Evolutionary conservation across 2,797 vertebrate genomes (phyloP), one percentile per base, ranked within the genome.

Genomic region (Chrosomus eos): DNA sequence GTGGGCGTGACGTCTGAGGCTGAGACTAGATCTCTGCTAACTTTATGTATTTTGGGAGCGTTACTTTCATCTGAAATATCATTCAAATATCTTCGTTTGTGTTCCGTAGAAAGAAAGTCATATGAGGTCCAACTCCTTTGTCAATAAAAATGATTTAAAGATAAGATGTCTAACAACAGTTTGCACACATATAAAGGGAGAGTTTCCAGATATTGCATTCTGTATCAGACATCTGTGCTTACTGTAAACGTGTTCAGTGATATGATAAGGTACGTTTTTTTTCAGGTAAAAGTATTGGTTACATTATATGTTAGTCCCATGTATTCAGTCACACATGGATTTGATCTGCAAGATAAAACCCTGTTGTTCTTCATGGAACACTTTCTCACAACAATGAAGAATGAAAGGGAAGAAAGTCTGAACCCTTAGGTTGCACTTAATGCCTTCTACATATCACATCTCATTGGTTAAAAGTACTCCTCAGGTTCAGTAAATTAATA

Each of bases 401-500:
- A 74, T 74, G 71, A 77, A 76, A 83, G 82, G 62, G 64, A 83
- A 83, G 82, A 83, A 77, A 70, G 81, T 66, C 75, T 80, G 55
- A 80, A 80, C 67, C 67, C 84, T 82, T 81, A n/a, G 62, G 70
- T n/a, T 64, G 45, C 79, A 85, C 83, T 81, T 68, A 70, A 33
- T 78, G 48, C 51, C 71, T 74, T 81, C 64, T 51, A 79, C 78
- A 84, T 86, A 79, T 80, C 85, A 82, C 83, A 86, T 78, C 58
- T 80, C 83, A 81, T 76, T 78, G 66, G 85, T 88, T 85, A 81
- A 88, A 84, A 84, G 85, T 79, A 71, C 81, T 88, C 18, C 45
- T 71, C 62, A 23, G 48, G 85, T 81, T 88, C 82, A 86, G 78
- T 78, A 82, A 84, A 84, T 84, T 8, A 86, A 86, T 88, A 88